Evolutionary conservation across 2,797 vertebrate species (phyloP).

Genomic region (Rhynchotus rufescens): DNA sequence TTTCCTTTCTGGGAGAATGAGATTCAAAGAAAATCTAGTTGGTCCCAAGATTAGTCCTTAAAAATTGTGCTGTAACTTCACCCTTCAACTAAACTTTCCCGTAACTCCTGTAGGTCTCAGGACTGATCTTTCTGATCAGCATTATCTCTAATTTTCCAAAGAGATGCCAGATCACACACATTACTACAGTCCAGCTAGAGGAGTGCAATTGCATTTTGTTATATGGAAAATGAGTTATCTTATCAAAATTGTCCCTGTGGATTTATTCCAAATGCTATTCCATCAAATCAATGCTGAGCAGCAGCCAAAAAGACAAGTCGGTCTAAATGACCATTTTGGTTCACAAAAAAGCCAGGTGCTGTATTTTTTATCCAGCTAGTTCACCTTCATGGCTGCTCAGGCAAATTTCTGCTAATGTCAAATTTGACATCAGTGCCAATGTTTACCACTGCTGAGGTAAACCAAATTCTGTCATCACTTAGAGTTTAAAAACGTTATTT

Average conservation of each 20-base stretch:
- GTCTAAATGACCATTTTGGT: neutral
- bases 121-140: neutral
- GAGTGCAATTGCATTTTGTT: constrained; percentile 35
- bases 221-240: constrained; percentile 50
- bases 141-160: constrained; percentile 27
- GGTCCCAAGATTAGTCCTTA: neutral
- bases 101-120: neutral
- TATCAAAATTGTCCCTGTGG: neutral
- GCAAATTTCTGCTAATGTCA: neutral
- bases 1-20: neutral
- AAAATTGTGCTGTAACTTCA: neutral
- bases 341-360: constrained; percentile 36
- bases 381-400: constrained; percentile 30
- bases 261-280: constrained; percentile 19
- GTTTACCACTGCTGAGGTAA: neutral
- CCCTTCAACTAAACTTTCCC: neutral
- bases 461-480: neutral
- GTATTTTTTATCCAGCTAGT: neutral
- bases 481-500: neutral
- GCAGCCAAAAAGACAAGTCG: constrained; percentile 42
- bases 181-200: neutral
- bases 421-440: neutral
- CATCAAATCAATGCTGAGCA: constrained; percentile 54
- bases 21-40: neutral
- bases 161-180: constrained; percentile 55